Evolutionary conservation across 2,888 invertebrate species (phyloP).

Genomic region (Autographa pulchrina): DNA sequence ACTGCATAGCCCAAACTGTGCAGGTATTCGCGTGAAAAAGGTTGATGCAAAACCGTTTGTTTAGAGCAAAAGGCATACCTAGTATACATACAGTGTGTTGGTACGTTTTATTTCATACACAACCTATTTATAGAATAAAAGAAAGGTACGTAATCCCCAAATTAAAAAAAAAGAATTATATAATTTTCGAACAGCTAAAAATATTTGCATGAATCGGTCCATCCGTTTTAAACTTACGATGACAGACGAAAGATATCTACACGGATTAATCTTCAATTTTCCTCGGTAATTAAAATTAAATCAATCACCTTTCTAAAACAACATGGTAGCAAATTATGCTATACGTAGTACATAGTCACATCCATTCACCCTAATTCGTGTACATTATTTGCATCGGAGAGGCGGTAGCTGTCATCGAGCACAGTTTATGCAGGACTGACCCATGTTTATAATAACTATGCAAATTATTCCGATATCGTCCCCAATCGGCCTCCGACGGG

Average conservation of each 20-base stretch:
- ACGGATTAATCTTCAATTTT: too few relatives aligned
- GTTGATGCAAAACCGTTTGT: not conserved
- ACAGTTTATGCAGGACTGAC: conserved; percentile 85
- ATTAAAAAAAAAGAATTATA: too few relatives aligned
- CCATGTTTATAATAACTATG: conserved; percentile 89
- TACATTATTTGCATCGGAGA: conserved; percentile 79
- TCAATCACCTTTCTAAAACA: too few relatives aligned
- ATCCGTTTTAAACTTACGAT: too few relatives aligned
- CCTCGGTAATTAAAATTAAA: too few relatives aligned
- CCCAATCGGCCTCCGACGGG: conserved; percentile 79
- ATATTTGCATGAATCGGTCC: too few relatives aligned
- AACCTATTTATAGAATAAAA: too few relatives aligned
- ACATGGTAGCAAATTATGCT: not conserved
- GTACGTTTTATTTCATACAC: too few relatives aligned
- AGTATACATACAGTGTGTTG: too few relatives aligned
- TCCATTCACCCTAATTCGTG: conserved; percentile 63
- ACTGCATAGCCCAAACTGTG: not conserved
- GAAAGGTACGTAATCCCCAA: too few relatives aligned
- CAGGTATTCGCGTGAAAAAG: conserved; percentile 2
- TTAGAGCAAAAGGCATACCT: not conserved
- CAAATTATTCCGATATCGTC: conserved; percentile 86
- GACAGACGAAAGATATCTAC: too few relatives aligned
- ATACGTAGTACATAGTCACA: conserved; percentile 45
- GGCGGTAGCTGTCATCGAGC: conserved; percentile 81
- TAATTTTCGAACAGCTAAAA: too few relatives aligned